Evolutionary conservation across 1,140 invertebrate genomes (phyloP).

Genomic region (Ostrea edulis): DNA sequence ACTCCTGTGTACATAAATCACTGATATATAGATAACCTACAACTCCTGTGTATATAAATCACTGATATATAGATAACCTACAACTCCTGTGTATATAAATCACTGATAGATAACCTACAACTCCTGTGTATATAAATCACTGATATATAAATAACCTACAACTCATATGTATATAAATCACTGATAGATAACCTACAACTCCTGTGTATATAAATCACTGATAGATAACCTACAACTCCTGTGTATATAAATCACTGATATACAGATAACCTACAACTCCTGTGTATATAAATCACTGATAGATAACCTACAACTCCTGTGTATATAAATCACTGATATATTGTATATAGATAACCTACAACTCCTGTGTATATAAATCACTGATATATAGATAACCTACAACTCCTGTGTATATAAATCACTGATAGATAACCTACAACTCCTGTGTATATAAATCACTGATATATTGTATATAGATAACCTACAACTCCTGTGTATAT

Average conservation of each 20-base stretch:
- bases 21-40: constrained; percentile 76
- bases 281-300: neutral
- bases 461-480: neutral
- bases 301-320: constrained; percentile 79
- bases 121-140: neutral
- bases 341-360: constrained; percentile 78
- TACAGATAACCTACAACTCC: constrained; percentile 79
- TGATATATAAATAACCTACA: constrained; percentile 77
- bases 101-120: constrained; percentile 76
- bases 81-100: constrained; percentile 67
- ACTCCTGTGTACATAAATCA: neutral
- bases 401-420: neutral
- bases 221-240: constrained; percentile 79
- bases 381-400: constrained; percentile 76
- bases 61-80: constrained; percentile 69
- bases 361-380: neutral
- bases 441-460: neutral
- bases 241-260: neutral
- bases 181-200: constrained; percentile 78
- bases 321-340: neutral
- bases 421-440: constrained; percentile 77
- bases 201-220: neutral
- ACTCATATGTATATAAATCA: neutral
- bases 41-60: neutral
- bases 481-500: constrained; percentile 79